Conservation (phyloP, 2,888 invertebrate species). For the Galerucella calmariensis region DNA sequence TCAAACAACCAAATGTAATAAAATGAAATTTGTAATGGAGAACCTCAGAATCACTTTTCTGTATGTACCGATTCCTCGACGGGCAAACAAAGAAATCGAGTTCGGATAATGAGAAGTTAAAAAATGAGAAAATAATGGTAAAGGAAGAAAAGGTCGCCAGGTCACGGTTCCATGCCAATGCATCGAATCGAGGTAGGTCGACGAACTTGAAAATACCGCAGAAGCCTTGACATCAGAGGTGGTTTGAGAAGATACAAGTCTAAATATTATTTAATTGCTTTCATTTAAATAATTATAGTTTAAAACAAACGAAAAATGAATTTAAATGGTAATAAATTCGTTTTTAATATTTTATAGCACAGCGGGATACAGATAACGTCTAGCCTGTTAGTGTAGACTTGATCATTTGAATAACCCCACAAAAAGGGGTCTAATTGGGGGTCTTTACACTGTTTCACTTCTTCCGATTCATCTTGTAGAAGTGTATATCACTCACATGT, state of each 20-base stretch:
- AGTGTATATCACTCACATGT: too few relatives aligned
- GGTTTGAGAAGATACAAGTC: neutral
- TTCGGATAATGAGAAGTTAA: conserved; percentile 2
- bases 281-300: neutral
- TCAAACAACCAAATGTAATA: too few relatives aligned
- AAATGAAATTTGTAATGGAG: too few relatives aligned
- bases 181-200: conserved; percentile 25
- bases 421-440: too few relatives aligned
- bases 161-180: conserved; percentile 26
- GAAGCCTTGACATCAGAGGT: conserved; percentile 1
- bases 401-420: too few relatives aligned
- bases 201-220: conserved; percentile 24
- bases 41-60: neutral
- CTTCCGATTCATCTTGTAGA: too few relatives aligned
- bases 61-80: conserved; percentile 2
- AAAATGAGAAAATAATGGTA: conserved; percentile 7
- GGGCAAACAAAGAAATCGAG: conserved; percentile 7
- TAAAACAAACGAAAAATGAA: too few relatives aligned
- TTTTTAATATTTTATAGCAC: too few relatives aligned
- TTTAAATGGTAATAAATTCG: too few relatives aligned
- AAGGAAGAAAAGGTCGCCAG: conserved; percentile 23
- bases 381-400: too few relatives aligned
- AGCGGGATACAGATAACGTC: too few relatives aligned
- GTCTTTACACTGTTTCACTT: too few relatives aligned
- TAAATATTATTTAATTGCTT: neutral